Conservation (phyloP, 37 sponge, comb jelly and placozoan genomes). For the Halisarca cf. caerulea region DNA sequence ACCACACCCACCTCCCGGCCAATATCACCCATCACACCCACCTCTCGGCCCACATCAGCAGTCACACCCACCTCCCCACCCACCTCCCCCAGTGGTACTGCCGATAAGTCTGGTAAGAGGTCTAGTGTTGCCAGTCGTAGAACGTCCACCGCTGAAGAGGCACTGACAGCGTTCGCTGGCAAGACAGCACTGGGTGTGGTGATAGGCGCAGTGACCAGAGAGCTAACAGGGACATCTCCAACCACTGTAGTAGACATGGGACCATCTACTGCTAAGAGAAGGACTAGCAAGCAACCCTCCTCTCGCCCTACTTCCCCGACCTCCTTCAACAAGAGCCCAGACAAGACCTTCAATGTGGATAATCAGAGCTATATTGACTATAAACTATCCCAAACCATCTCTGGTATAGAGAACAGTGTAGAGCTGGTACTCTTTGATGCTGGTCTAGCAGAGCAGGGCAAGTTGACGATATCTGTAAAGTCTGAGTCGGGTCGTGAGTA, state of each 20-base stretch:
- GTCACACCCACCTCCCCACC: no score
- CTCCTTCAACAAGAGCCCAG: no score
- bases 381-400: background rate
- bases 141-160: background rate
- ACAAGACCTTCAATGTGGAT: background rate
- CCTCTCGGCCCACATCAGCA: no score
- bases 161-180: background rate
- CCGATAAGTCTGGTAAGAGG: no score
- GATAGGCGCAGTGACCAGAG: background rate
- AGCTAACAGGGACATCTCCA: no score
- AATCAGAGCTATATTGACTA: background rate
- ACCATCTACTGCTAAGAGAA: no score
- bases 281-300: no score
- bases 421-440: background rate
- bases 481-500: background rate
- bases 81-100: no score
- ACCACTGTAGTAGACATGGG: no score
- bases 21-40: no score
- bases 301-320: no score
- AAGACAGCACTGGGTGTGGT: background rate
- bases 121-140: background rate
- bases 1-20: no score
- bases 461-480: background rate
- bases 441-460: constrained; percentile 1
- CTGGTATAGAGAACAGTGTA: background rate